Conservation (phyloP, 2,888 invertebrate species). For the Cremastobaeus sp. region DNA sequence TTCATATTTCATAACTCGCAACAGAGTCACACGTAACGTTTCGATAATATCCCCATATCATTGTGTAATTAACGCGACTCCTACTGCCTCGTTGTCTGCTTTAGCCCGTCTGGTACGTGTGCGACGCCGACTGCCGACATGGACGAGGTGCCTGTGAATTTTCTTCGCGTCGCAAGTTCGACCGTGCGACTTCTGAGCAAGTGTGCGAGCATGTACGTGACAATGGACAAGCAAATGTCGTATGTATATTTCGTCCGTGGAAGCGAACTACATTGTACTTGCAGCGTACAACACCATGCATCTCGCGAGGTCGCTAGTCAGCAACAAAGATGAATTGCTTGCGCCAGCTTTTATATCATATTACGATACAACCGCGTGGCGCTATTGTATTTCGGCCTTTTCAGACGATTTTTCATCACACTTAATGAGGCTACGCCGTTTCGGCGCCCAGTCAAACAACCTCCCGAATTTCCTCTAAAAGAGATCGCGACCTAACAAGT, state of each 20-base stretch:
- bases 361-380: conserved; percentile 25
- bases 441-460: too few relatives aligned
- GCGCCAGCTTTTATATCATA: conserved; percentile 51
- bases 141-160: conserved; percentile 16
- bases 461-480: too few relatives aligned
- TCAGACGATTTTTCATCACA: conserved; percentile 21
- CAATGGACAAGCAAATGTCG: conserved; percentile 36
- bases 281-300: conserved; percentile 15
- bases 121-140: conserved; percentile 8
- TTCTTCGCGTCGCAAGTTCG: conserved; percentile 37
- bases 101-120: conserved; percentile 3
- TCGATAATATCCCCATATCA: conserved; percentile 26
- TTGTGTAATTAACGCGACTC: conserved; percentile 32
- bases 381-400: conserved; percentile 29
- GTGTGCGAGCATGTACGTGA: conserved; percentile 24
- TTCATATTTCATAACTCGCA: too few relatives aligned
- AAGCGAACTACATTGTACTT: conserved; percentile 46
- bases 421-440: conserved; percentile 20
- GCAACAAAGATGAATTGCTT: conserved; percentile 53
- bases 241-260: conserved; percentile 36
- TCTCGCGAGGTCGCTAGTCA: conserved; percentile 40
- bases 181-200: conserved; percentile 16
- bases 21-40: too few relatives aligned
- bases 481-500: too few relatives aligned
- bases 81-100: conserved; percentile 23